These are phyloP conservation scores for Spea multiplicata DNA, from an alignment of 2,113 vertebrate genomes.

Conservation along the genomic window DNA sequence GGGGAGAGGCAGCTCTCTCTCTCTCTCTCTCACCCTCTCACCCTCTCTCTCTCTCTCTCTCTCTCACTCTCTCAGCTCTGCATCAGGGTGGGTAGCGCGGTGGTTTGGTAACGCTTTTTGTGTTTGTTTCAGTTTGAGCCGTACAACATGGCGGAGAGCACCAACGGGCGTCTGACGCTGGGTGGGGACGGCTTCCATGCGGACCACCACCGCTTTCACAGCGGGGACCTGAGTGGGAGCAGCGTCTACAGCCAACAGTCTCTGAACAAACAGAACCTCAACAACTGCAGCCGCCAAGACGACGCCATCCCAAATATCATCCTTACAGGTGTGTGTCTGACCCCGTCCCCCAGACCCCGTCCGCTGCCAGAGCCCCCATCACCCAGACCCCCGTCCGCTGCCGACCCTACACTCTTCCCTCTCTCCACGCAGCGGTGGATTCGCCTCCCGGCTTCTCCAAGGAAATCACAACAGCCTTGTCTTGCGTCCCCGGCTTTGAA, in stretches of 20 bases:
- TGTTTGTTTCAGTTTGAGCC: constrained; percentile 58
- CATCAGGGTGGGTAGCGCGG: not conserved
- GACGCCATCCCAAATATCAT: constrained; percentile 82
- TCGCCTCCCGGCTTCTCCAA: constrained; percentile 81
- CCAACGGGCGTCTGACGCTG: constrained; percentile 60
- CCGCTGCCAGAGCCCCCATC: no score
- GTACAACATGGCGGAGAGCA: constrained; percentile 61
- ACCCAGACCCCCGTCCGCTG: no score
- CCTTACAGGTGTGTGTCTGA: constrained; percentile 69
- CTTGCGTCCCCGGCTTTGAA: constrained; percentile 85
- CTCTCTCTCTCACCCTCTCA: no score
- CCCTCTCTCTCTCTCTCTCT: no score
- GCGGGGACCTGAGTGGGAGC: constrained; percentile 40
- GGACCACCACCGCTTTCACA: constrained; percentile 54
- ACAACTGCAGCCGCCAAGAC: constrained; percentile 67
- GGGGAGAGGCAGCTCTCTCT: no score
- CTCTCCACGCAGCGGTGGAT: constrained; percentile 62
- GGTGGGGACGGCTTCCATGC: constrained; percentile 63
- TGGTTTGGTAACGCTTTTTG: not conserved
- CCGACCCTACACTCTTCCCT: not conserved
- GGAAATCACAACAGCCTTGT: constrained; percentile 83
- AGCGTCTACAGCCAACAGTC: constrained; percentile 62
- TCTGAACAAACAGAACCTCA: constrained; percentile 73
- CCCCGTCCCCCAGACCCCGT: not conserved
- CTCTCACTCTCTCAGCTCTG: constrained; percentile 51